These are phyloP conservation scores for Chromobotia macracanthus DNA, from an alignment of 2,797 vertebrate species.

Conservation along the genomic window DNA sequence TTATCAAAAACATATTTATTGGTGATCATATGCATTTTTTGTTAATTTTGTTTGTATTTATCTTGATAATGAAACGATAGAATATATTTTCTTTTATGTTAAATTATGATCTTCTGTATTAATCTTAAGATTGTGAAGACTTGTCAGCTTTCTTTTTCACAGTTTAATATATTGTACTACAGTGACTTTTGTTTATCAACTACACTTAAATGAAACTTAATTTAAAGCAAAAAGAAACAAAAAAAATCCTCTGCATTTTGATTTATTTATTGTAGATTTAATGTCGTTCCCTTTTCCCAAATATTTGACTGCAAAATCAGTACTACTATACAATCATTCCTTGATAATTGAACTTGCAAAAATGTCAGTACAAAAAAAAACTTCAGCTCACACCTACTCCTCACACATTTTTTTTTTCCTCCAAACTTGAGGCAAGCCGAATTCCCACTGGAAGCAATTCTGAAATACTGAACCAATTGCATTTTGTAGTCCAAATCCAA, in stretches of 20 bases:
- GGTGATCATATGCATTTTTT: conserved; percentile 98
- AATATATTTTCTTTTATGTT: conserved; percentile 99
- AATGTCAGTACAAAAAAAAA: conserved; percentile 57
- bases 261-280: conserved; percentile 97
- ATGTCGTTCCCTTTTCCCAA: conserved; percentile 70
- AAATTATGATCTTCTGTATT: conserved; percentile 99
- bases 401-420: not conserved
- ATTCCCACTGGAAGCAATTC: conserved; percentile 14
- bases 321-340: conserved; percentile 75
- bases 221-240: conserved; percentile 89
- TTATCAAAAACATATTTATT: conserved; percentile 99
- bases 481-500: not conserved
- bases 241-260: conserved; percentile 89
- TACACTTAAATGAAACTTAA: conserved; percentile 99
- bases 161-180: conserved; percentile 99
- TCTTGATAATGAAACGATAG: conserved; percentile 99
- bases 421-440: conserved; percentile 18
- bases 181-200: conserved; percentile 97
- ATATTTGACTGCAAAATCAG: conserved; percentile 96
- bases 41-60: conserved; percentile 99
- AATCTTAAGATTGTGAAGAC: conserved; percentile 99
- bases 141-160: conserved; percentile 90
- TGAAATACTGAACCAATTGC: not conserved
- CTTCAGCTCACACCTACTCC: conserved; percentile 14
- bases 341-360: conserved; percentile 32